phyloP scores from a whole-genome alignment of 2,888 invertebrate species.

The Hypsopygia costalis region DNA sequence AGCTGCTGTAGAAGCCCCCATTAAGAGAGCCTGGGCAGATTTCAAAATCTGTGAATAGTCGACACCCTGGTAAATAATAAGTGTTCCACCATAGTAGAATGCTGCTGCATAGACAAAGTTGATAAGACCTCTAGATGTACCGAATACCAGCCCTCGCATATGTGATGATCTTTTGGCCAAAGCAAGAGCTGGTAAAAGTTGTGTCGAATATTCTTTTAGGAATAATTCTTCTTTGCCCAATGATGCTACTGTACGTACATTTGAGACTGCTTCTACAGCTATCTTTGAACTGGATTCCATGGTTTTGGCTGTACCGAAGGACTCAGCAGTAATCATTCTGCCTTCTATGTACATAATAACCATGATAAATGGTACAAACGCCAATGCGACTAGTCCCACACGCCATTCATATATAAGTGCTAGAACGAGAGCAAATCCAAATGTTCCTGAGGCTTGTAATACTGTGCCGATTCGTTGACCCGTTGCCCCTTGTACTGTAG shows the following conservation, averaged over 20 bases:
- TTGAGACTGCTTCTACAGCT: constrained; percentile 89
- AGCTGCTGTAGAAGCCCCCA: constrained; percentile 87
- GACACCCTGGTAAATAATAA: constrained; percentile 81
- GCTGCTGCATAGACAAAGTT: constrained; percentile 86
- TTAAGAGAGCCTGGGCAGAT: constrained; percentile 85
- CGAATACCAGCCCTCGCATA: constrained; percentile 85
- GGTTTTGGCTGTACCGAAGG: constrained; percentile 83
- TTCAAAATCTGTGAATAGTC: constrained; percentile 83
- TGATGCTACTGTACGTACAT: constrained; percentile 88
- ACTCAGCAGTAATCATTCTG: constrained; percentile 83
- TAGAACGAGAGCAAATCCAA: constrained; percentile 82
- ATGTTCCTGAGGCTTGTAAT: constrained; percentile 85
- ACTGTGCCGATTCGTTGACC: constrained; percentile 90
- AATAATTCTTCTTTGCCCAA: constrained; percentile 86
- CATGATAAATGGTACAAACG: constrained; percentile 86
- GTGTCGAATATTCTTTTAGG: constrained; percentile 80
- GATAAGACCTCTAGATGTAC: constrained; percentile 85
- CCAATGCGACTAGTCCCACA: constrained; percentile 85
- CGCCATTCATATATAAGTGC: constrained; percentile 88
- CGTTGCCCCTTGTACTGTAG: constrained; percentile 90
- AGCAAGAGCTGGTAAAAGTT: constrained; percentile 81
- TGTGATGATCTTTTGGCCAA: constrained; percentile 82
- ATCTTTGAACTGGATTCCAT: constrained; percentile 88
- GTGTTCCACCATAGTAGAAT: constrained; percentile 86
- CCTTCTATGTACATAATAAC: constrained; percentile 84